Conservation (phyloP, 2,113 vertebrate species). For the Henicopernis longicauda region DNA sequence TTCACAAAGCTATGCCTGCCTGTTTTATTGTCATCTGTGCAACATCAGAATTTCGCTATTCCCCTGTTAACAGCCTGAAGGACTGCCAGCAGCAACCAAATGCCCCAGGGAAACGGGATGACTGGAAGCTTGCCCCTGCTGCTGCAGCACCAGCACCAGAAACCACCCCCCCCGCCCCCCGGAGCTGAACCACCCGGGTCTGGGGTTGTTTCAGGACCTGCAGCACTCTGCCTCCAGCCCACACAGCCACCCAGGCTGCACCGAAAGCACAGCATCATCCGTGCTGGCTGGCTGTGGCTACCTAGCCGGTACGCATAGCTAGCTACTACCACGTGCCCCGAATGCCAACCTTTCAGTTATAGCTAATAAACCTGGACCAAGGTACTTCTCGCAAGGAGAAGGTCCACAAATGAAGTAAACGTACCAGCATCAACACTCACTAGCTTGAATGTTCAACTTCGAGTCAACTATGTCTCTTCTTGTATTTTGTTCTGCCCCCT, state of each 20-base stretch:
- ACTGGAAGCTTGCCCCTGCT: fast-evolving
- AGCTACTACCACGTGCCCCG: fast-evolving
- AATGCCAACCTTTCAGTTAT: fast-evolving
- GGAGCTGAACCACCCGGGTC: fast-evolving
- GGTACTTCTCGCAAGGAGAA: fast-evolving
- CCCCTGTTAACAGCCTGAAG: not conserved
- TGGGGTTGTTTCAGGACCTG: not conserved
- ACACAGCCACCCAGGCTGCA: not conserved
- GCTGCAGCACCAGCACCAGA: not conserved
- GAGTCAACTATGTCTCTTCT: not conserved
- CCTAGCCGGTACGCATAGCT: fast-evolving
- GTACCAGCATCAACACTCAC: not conserved
- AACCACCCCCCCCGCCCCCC: not conserved
- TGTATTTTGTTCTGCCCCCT: not conserved
- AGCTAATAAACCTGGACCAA: not conserved
- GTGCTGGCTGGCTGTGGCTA: fast-evolving
- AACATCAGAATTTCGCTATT: not conserved
- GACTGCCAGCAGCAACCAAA: not conserved
- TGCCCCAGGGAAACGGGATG: fast-evolving
- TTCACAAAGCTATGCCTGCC: not conserved
- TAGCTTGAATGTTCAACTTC: not conserved
- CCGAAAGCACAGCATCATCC: not conserved
- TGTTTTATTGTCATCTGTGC: not conserved
- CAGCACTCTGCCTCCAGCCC: not conserved
- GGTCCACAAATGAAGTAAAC: fast-evolving